These are phyloP conservation scores for Lichenostomus cassidix DNA, from an alignment of 2,113 vertebrate genomes.

Conservation along the genomic window DNA sequence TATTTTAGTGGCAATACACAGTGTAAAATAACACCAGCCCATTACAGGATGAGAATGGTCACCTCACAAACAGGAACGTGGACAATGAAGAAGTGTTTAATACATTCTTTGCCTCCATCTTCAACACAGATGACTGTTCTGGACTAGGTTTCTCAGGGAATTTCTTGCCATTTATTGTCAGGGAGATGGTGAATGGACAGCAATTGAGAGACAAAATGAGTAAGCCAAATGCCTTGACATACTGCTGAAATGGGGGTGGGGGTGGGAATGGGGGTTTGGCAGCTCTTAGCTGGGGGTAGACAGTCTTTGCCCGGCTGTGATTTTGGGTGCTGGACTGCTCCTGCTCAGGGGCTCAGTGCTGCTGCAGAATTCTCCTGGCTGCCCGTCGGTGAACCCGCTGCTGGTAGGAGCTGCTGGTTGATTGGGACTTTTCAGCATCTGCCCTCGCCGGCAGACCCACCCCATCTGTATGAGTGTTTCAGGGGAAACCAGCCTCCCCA, in stretches of 20 bases:
- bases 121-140: background rate
- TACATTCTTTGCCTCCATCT: background rate
- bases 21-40: background rate
- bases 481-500: background rate
- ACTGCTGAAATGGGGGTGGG: background rate
- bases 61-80: background rate
- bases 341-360: background rate
- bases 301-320: background rate
- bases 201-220: background rate
- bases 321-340: background rate
- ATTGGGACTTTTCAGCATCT: background rate
- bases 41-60: background rate
- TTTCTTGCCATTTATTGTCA: background rate
- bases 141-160: background rate
- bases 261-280: background rate
- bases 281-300: background rate
- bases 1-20: background rate
- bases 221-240: too few species aligned
- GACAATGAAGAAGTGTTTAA: background rate
- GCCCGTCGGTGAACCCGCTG: rapidly evolving
- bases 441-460: background rate
- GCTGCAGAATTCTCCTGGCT: background rate
- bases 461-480: rapidly evolving
- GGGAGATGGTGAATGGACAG: background rate
- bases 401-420: background rate